Conservation (phyloP, 2,888 invertebrate genomes). For the Diploptera punctata region DNA sequence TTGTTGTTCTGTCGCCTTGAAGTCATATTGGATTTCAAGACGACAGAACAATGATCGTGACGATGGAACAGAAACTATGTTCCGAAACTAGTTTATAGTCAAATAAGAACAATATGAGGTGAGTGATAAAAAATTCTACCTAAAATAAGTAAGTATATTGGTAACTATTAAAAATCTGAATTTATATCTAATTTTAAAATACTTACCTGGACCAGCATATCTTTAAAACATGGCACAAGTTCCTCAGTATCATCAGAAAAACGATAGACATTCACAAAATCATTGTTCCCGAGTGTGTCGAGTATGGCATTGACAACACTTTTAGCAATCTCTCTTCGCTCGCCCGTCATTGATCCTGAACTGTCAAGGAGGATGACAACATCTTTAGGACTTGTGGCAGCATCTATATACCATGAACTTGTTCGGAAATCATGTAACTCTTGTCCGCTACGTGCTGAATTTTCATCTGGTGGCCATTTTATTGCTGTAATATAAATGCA, state of each 20-base stretch:
- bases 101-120: no score
- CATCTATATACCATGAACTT: slow-evolving; percentile 63
- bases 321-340: slow-evolving; percentile 83
- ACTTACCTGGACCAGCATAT: slow-evolving; percentile 82
- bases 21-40: no score
- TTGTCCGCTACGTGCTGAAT: slow-evolving; percentile 72
- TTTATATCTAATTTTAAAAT: no score
- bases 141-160: no score
- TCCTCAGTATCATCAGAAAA: slow-evolving; percentile 86
- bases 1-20: slow-evolving; percentile 40
- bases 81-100: no score
- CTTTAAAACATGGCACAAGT: slow-evolving; percentile 89
- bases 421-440: slow-evolving; percentile 61
- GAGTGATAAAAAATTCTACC: no score
- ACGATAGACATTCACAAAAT: slow-evolving; percentile 94
- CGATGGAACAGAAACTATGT: no score
- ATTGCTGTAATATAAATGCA: slow-evolving; percentile 36
- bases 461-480: slow-evolving; percentile 70
- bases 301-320: slow-evolving; percentile 89
- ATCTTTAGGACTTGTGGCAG: slow-evolving; percentile 68
- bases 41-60: no score
- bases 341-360: slow-evolving; percentile 85
- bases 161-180: no score
- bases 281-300: slow-evolving; percentile 95
- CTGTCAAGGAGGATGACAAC: slow-evolving; percentile 91